Evolutionary conservation across 2,888 invertebrate genomes (phyloP).

Genomic region (Agrilus cyanescens): DNA sequence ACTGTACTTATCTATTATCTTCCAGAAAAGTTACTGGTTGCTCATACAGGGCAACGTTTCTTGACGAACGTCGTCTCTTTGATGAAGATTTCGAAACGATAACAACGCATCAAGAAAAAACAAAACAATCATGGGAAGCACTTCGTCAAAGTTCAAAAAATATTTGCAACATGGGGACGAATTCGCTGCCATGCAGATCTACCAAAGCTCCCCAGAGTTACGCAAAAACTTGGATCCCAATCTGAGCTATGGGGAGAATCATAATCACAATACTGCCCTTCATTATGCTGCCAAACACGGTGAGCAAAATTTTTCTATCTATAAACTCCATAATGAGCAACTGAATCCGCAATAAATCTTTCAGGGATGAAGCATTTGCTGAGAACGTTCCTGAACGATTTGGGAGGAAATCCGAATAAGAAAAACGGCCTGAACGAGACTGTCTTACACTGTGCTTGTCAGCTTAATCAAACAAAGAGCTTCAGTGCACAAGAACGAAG

Average conservation of each 20-base stretch:
- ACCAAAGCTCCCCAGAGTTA: conserved; percentile 50
- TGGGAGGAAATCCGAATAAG: conserved; percentile 57
- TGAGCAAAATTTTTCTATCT: conserved; percentile 39
- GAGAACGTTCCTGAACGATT: conserved; percentile 49
- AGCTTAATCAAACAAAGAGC: conserved; percentile 36
- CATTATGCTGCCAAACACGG: conserved; percentile 56
- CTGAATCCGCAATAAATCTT: conserved; percentile 8
- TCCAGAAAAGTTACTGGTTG: no score
- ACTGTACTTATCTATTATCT: no score
- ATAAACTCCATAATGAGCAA: no score
- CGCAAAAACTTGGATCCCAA: conserved; percentile 54
- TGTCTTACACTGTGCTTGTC: conserved; percentile 50
- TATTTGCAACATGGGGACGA: conserved; percentile 59
- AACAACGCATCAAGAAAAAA: no score
- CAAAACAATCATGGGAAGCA: conserved; percentile 45
- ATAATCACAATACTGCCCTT: conserved; percentile 53
- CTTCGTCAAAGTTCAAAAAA: conserved; percentile 56
- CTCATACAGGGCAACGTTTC: background rate
- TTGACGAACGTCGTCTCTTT: background rate
- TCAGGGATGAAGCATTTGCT: conserved; percentile 44
- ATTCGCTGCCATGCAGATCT: conserved; percentile 53
- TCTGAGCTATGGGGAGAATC: conserved; percentile 51
- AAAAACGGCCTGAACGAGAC: conserved; percentile 51
- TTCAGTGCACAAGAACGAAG: conserved; percentile 44
- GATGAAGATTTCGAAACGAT: background rate